phyloP scores from a whole-genome alignment of 2,113 vertebrate species.

The Arvicanthis niloticus region DNA sequence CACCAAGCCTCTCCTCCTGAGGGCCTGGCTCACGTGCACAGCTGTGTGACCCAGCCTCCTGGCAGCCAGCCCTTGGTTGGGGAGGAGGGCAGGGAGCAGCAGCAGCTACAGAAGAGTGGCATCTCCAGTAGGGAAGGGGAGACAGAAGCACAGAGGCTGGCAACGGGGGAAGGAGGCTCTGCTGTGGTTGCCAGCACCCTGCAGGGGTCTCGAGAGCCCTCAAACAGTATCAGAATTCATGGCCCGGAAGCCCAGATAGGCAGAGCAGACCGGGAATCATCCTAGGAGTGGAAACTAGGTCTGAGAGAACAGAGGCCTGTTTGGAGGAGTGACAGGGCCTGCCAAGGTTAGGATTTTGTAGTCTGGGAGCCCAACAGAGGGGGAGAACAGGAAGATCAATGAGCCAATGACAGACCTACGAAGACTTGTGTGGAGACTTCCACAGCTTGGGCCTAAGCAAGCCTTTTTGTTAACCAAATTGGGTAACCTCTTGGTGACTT shows the following conservation, averaged over 20 bases:
- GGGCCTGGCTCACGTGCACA: conserved; percentile 79
- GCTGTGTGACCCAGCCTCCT: conserved; percentile 65
- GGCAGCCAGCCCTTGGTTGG: conserved; percentile 1
- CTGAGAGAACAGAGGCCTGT: not conserved
- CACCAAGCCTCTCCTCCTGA: conserved; percentile 4
- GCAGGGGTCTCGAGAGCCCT: not conserved
- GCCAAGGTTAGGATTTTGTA: not conserved
- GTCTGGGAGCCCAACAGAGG: not conserved
- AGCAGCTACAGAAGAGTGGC: not conserved
- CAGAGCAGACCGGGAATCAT: not conserved
- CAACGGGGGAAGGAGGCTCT: not conserved
- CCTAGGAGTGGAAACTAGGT: not conserved
- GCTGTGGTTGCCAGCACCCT: not conserved
- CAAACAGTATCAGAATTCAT: not conserved
- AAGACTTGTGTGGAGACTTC: not conserved
- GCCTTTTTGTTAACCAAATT: not conserved
- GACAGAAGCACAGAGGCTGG: not conserved
- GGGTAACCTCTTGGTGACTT: not conserved
- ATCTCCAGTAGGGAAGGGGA: not conserved
- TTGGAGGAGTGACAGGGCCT: not conserved
- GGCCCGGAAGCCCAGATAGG: conserved; percentile 57
- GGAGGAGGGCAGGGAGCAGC: not conserved
- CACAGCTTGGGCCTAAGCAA: not conserved
- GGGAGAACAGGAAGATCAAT: not conserved
- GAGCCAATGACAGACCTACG: not conserved